Conservation (phyloP, 2,888 invertebrate species). For the Cataglyphis livida region DNA sequence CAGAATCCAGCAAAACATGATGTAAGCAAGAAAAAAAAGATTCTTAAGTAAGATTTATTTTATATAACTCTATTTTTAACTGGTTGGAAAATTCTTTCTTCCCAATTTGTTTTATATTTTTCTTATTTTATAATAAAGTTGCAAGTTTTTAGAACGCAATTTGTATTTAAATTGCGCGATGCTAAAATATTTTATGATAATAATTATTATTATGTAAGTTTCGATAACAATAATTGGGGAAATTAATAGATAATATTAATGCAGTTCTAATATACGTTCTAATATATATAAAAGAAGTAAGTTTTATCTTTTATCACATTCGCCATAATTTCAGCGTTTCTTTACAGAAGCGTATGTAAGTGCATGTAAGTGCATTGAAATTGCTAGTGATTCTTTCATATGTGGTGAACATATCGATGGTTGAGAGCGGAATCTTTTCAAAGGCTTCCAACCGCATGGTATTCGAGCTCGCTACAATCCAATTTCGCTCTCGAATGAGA, state of each 20-base stretch:
- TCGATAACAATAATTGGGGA: background rate
- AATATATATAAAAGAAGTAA: background rate
- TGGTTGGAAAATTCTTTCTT: background rate
- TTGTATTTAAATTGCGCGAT: background rate
- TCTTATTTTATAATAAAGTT: background rate
- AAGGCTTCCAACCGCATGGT: conserved; percentile 36
- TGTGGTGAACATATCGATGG: conserved; percentile 28
- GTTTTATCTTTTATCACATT: conserved; percentile 1
- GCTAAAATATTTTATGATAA: background rate
- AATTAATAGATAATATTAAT: background rate
- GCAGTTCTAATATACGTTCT: background rate
- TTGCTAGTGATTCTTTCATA: conserved; percentile 35
- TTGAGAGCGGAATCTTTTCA: conserved; percentile 32
- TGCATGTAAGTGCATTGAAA: background rate
- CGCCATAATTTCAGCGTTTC: background rate
- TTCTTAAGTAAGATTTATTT: background rate
- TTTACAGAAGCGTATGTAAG: background rate
- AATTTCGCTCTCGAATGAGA: conserved; percentile 36
- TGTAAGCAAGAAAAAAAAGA: conserved; percentile 1
- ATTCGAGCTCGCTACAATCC: conserved; percentile 49
- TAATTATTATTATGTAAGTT: conserved; percentile 18
- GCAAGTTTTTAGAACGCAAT: background rate
- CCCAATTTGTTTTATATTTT: background rate
- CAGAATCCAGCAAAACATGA: conserved; percentile 17
- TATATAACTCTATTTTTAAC: background rate